phyloP scores from a whole-genome alignment of 2,113 vertebrate genomes.

The Syngnathus typhle region DNA sequence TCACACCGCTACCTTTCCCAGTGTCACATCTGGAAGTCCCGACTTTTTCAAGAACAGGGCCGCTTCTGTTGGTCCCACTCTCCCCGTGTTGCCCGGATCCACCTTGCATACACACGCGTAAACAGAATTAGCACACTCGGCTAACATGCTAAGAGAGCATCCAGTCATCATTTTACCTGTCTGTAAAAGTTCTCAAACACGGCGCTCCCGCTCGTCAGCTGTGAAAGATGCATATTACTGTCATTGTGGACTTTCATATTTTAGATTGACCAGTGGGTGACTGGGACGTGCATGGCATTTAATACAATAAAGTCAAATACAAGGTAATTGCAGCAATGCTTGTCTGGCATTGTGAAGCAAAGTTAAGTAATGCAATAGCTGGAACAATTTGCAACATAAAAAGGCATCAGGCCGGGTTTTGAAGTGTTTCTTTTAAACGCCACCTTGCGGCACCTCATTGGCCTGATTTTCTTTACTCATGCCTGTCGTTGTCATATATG shows the following conservation, averaged over 20 bases:
- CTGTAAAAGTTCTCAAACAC: conserved; percentile 91
- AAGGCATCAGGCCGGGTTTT: neutral
- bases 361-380: neutral
- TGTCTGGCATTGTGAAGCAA: neutral
- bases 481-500: neutral
- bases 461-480: neutral
- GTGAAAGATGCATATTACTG: conserved; percentile 25
- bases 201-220: conserved; percentile 86
- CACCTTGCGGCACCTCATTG: neutral
- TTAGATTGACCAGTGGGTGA: neutral
- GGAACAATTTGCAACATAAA: neutral
- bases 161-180: conserved; percentile 74
- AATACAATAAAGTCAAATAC: no score
- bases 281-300: no score
- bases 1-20: conserved; percentile 82
- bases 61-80: conserved; percentile 88
- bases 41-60: conserved; percentile 95
- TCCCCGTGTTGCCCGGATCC: conserved; percentile 85
- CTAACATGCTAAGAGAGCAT: no score
- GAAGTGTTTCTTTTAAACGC: neutral
- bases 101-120: conserved; percentile 68
- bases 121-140: neutral
- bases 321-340: no score
- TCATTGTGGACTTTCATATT: neutral
- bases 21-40: conserved; percentile 82